These are phyloP conservation scores for Tricholaema leucomelas DNA, from an alignment of 2,113 vertebrate species.

Conservation along the genomic window DNA sequence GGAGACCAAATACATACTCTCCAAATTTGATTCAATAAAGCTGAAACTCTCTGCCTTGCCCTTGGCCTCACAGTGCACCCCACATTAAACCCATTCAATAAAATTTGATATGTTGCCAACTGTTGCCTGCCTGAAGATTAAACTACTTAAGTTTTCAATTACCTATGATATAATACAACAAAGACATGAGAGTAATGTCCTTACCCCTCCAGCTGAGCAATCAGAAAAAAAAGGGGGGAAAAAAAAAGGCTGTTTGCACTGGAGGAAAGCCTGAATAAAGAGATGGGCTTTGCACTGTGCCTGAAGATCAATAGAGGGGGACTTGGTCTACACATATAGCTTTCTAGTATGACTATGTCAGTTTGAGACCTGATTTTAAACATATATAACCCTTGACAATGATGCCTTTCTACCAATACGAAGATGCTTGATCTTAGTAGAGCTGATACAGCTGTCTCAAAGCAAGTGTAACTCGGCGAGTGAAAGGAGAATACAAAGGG, in stretches of 20 bases:
- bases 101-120: slow-evolving; percentile 47
- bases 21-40: slow-evolving; percentile 47
- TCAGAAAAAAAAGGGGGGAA: not conserved
- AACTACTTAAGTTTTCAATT: slow-evolving; percentile 57
- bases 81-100: slow-evolving; percentile 55
- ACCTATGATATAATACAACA: slow-evolving; percentile 46
- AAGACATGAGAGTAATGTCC: slow-evolving; percentile 1
- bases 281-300: not conserved
- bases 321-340: not conserved
- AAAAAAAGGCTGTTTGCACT: not conserved
- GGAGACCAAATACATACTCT: slow-evolving; percentile 19
- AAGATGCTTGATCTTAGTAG: not conserved
- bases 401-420: not conserved
- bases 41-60: slow-evolving; percentile 3
- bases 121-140: slow-evolving; percentile 43
- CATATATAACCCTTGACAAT: not conserved
- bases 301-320: not conserved
- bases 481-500: not conserved
- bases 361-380: not conserved
- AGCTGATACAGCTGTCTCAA: not conserved
- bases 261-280: not conserved
- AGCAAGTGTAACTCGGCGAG: not conserved
- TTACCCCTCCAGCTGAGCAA: slow-evolving; percentile 16
- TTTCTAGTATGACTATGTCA: not conserved
- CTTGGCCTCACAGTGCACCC: not conserved